Conservation (phyloP, 1,140 invertebrate genomes). For the Gryon sp. region DNA sequence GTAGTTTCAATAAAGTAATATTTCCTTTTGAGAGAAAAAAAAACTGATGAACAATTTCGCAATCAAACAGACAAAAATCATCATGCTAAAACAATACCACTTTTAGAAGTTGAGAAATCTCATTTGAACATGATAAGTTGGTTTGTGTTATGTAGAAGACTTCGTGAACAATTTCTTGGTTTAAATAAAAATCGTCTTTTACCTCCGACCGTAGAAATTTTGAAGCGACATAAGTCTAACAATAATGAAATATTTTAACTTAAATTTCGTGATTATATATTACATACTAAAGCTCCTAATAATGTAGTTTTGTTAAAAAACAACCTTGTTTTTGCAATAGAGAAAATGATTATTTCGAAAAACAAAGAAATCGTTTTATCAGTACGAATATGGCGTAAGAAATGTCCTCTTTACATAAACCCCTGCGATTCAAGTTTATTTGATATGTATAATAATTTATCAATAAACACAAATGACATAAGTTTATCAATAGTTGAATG, state of each 20-base stretch:
- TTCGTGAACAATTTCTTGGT: not conserved
- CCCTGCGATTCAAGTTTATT: not conserved
- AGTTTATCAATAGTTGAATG: too few species aligned
- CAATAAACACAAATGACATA: not conserved
- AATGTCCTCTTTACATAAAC: too few species aligned
- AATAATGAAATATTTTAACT: not conserved
- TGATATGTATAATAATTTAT: not conserved
- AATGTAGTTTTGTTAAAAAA: not conserved
- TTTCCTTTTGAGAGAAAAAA: not conserved
- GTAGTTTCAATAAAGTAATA: constrained; percentile 1
- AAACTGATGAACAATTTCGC: constrained; percentile 16
- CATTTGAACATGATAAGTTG: constrained; percentile 7
- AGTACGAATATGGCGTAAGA: too few species aligned
- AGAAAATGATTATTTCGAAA: too few species aligned
- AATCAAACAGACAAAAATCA: constrained; percentile 9
- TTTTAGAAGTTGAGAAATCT: constrained; percentile 26
- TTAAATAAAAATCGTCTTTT: not conserved
- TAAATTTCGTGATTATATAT: not conserved
- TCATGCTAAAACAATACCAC: constrained; percentile 8
- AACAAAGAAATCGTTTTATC: too few species aligned
- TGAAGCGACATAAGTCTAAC: not conserved
- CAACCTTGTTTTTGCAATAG: too few species aligned
- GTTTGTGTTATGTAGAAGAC: constrained; percentile 24
- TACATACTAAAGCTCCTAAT: not conserved
- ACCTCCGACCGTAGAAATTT: not conserved